These are phyloP conservation scores for Brachystomella parvula DNA, from an alignment of 1,140 invertebrate genomes.

Conservation along the genomic window DNA sequence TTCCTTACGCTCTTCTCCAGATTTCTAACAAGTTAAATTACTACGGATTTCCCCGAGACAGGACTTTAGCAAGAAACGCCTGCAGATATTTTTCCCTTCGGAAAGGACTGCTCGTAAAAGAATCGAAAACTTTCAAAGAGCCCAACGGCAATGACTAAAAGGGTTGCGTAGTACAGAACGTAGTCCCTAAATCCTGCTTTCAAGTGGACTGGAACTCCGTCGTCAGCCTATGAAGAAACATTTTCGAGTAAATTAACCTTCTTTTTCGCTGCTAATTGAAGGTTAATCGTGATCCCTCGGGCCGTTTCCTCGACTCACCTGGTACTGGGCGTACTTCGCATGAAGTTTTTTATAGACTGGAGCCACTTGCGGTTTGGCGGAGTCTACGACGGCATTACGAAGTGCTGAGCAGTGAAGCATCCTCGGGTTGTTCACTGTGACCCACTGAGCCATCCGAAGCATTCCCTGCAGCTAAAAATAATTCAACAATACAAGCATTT, in stretches of 20 bases:
- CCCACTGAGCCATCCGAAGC: background rate
- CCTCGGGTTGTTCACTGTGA: background rate
- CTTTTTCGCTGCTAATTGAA: background rate
- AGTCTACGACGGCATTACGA: background rate
- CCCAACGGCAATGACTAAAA: background rate
- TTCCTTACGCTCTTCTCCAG: no score
- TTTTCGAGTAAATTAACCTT: background rate
- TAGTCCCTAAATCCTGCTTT: constrained; percentile 36
- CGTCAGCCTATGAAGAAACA: constrained; percentile 27
- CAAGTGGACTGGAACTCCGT: constrained; percentile 38
- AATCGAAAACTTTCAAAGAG: constrained; percentile 11
- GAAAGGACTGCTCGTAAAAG: constrained; percentile 23
- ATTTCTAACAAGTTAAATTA: no score
- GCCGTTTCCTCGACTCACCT: background rate
- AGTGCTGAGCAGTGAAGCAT: background rate
- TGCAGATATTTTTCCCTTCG: constrained; percentile 12
- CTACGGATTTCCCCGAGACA: no score
- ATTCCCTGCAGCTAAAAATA: no score
- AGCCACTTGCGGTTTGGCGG: background rate
- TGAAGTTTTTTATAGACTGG: background rate
- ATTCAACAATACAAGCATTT: no score
- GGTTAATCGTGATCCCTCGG: background rate
- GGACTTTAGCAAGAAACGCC: no score
- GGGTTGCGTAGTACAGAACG: constrained; percentile 27
- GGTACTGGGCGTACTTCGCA: background rate